A percentile compares a stretch with the other conserved stretches of the same genome.
Conservation (phyloP, 92 coral and sea anemone genomes). For the Bergia puertoricense region DNA sequence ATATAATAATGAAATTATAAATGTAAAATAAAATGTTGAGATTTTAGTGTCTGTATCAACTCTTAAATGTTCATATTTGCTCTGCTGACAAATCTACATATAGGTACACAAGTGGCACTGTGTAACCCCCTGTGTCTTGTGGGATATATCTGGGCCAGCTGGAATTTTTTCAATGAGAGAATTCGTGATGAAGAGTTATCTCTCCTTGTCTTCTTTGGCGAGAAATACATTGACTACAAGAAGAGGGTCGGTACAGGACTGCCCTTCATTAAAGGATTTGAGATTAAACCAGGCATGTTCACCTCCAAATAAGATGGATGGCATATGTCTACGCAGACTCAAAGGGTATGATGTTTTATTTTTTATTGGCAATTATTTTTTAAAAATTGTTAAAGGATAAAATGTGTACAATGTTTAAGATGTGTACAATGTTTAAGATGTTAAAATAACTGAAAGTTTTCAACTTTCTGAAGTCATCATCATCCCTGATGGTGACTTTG, state of each 20-base stretch:
- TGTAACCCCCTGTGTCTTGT: conserved; percentile 87
- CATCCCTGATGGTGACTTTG: too few relatives aligned
- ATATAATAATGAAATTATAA: too few relatives aligned
- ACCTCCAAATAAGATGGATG: background rate
- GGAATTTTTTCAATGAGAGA: conserved; percentile 91
- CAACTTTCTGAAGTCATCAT: too few relatives aligned
- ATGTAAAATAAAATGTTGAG: too few relatives aligned
- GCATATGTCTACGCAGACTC: background rate
- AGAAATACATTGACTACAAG: conserved; percentile 84
- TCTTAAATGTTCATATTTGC: background rate
- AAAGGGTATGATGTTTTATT: background rate
- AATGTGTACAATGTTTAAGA: too few relatives aligned
- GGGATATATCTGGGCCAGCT: conserved; percentile 79
- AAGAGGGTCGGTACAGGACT: conserved; percentile 88
- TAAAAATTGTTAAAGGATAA: too few relatives aligned
- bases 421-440: too few relatives aligned
- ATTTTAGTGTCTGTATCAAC: too few relatives aligned
- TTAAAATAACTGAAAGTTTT: too few relatives aligned
- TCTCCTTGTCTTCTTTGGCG: conserved; percentile 74
- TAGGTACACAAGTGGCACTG: conserved; percentile 86
- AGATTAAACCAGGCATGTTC: conserved; percentile 29
- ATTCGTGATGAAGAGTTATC: conserved; percentile 82
- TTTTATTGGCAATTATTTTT: too few relatives aligned
- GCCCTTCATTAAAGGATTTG: conserved; percentile 84
- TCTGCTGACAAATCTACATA: background rate